Evolutionary conservation across 2,797 vertebrate species (phyloP), one percentile per base, ranked within the genome.

Genomic region (Eulemur rubriventer): DNA sequence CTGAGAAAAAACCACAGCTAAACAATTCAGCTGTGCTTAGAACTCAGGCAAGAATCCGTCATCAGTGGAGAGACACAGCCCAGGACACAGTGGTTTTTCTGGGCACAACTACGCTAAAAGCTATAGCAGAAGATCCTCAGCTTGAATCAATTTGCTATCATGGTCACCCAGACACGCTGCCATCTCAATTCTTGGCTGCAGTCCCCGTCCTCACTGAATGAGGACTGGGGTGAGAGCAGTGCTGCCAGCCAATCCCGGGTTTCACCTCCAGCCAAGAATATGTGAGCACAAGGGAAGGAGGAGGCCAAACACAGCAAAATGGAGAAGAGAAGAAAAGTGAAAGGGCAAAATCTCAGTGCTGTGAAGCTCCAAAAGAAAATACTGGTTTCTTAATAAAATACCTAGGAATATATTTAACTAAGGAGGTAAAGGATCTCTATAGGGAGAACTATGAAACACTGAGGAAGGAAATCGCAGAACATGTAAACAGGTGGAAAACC

Each of bases 201-300:
- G 20, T 70, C 61, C 22, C 52, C 0, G 0, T 8, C 38, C 69
- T 65, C 75, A n/a, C 43, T 1, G 6, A n/a, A 18, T 2, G 52
- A 89, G 24, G 26, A 26, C 24, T 30, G 0, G 7, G 20, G 69
- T 43, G 24, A 86, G 35, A 38, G 22, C 43, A 2, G 0, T 1
- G 35, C 7, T 11, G 69, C 14, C 69, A 38, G 43, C 17, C 0
- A 1, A 20, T 11, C 30, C 16, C 4, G 17, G 5, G 7, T 4
- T 52, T 52, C 43, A 16, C 69, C 30, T 82, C 41, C 69, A 83
- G 69, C 46, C 33, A 33, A 70, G 33, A 35, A 69, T 2, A 26
- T 52, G 41, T 61, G 50, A 35, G 33, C 38, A 41, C 2, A 41
- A 7, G 3, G 57, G 16, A 59, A n/a, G 50, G 61, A 28, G 43